Percentiles rank a stretch among this genome's conserved stretches.
Conservation (phyloP, 2,113 vertebrate species). For the Tupaia chinensis region DNA sequence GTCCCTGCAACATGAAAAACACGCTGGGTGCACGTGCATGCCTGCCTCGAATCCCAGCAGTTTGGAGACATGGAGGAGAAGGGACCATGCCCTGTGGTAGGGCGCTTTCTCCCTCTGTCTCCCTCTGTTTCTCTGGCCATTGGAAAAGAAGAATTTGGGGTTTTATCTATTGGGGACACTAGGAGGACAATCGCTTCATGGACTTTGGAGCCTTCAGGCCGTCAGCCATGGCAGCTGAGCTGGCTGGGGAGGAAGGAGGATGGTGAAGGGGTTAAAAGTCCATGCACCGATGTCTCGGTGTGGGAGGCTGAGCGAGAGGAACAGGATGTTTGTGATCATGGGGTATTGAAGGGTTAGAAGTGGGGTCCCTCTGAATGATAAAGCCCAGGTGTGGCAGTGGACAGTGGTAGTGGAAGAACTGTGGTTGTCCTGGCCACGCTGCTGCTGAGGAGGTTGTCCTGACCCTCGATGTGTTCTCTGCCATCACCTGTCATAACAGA, state of each 20-base stretch:
- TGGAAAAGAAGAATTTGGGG: background rate
- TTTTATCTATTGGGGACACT: background rate
- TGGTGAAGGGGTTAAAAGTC: background rate
- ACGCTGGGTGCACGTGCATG: too few relatives aligned
- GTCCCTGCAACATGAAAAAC: too few relatives aligned
- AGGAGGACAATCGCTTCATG: background rate
- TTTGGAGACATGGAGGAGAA: too few relatives aligned
- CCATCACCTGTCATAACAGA: background rate
- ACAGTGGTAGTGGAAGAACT: background rate
- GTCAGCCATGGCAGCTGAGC: background rate
- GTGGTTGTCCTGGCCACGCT: background rate
- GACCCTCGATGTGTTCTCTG: background rate
- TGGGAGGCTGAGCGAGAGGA: background rate
- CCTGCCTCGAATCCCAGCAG: too few relatives aligned
- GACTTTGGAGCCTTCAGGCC: background rate
- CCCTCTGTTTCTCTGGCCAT: too few relatives aligned
- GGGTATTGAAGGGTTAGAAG: background rate
- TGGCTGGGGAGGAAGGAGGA: background rate
- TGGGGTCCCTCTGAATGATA: background rate
- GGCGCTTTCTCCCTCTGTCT: too few relatives aligned
- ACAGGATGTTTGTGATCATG: background rate
- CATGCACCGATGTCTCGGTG: background rate
- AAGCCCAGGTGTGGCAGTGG: background rate
- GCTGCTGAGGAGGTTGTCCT: background rate
- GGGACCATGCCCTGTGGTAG: too few relatives aligned